These are phyloP conservation scores for Tridacna crocea DNA, from an alignment of 2,888 invertebrate species.

Conservation along the genomic window DNA sequence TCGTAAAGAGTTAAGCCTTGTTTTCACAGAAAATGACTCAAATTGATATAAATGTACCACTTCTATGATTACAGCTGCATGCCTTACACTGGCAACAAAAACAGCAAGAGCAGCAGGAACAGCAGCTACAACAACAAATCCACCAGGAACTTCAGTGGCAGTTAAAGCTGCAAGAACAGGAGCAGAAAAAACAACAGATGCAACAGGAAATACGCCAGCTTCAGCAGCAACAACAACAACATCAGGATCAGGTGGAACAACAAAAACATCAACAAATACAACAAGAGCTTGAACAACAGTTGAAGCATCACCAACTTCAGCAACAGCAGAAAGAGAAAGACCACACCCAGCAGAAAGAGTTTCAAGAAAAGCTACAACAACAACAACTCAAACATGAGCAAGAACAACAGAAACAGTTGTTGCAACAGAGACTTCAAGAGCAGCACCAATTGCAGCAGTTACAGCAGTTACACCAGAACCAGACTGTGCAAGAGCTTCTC, in stretches of 20 bases:
- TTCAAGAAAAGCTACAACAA: not conserved
- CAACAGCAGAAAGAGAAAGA: not conserved
- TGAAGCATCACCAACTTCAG: not conserved
- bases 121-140: constrained; percentile 66
- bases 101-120: constrained; percentile 66
- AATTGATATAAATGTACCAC: no score
- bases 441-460: constrained; percentile 9
- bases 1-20: no score
- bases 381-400: constrained; percentile 14
- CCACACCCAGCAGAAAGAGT: constrained; percentile 21
- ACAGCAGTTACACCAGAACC: not conserved
- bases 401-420: constrained; percentile 9
- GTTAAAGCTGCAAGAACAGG: constrained; percentile 56
- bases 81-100: constrained; percentile 63
- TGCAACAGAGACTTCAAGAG: constrained; percentile 12
- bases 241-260: constrained; percentile 56
- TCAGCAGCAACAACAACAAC: constrained; percentile 52
- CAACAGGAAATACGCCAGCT: constrained; percentile 52
- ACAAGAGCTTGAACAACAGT: constrained; percentile 4
- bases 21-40: no score
- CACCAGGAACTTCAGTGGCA: constrained; percentile 55
- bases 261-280: constrained; percentile 42
- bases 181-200: constrained; percentile 61
- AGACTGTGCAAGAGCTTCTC: not conserved
- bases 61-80: constrained; percentile 53